phyloP scores from a whole-genome alignment of 2,113 vertebrate species.

The Cygnus buccinator region DNA sequence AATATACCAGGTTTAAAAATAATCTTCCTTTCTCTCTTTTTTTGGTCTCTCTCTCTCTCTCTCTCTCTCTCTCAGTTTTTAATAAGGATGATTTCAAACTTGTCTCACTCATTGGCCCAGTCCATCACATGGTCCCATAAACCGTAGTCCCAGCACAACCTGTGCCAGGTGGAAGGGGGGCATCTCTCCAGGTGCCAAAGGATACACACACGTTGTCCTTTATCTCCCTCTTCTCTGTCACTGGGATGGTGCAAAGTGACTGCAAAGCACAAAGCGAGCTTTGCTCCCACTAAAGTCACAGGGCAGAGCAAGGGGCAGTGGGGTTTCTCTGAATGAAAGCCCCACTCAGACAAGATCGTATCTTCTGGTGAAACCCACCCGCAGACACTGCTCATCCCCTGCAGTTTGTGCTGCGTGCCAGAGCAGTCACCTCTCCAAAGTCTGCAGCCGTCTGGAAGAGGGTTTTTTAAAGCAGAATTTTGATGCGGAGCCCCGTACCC shows the following conservation, averaged over 20 bases:
- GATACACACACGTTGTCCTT: neutral
- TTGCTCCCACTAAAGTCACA: neutral
- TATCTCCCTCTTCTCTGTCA: accelerated
- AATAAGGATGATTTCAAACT: neutral
- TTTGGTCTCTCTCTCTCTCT: no score
- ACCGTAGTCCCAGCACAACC: neutral
- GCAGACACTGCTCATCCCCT: neutral
- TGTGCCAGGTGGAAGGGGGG: neutral
- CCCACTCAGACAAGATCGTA: neutral
- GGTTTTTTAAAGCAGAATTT: neutral
- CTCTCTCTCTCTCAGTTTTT: neutral
- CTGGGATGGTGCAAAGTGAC: neutral
- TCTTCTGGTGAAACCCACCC: neutral
- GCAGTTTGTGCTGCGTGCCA: neutral
- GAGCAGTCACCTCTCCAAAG: neutral
- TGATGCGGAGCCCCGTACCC: neutral
- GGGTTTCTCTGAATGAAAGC: neutral
- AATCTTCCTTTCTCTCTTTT: neutral
- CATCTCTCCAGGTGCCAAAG: neutral
- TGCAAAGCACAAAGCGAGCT: neutral
- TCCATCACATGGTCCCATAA: neutral
- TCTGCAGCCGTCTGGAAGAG: neutral
- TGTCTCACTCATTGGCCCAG: neutral
- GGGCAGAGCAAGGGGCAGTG: no score
- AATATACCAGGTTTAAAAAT: neutral